Conservation (phyloP, 2,797 vertebrate species). For the Aselliscus stoliczkanus region DNA sequence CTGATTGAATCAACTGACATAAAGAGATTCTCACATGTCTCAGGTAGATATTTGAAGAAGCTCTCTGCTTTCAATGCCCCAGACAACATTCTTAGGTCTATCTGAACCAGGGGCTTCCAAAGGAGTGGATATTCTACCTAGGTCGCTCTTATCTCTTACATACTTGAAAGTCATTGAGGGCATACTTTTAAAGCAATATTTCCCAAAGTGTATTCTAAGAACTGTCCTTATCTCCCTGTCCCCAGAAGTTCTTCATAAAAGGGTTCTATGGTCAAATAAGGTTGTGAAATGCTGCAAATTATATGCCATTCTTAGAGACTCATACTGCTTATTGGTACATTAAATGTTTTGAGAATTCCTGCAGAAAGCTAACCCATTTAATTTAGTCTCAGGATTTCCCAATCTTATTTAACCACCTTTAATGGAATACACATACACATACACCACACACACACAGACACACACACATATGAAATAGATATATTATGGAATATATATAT, state of each 20-base stretch:
- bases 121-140: background rate
- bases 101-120: background rate
- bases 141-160: background rate
- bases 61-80: background rate
- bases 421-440: too few relatives aligned
- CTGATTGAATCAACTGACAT: background rate
- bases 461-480: too few relatives aligned
- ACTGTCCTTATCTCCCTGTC: background rate
- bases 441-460: too few relatives aligned
- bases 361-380: background rate
- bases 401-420: conserved; percentile 4
- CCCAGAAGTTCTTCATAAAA: background rate
- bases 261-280: background rate
- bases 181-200: conserved; percentile 30
- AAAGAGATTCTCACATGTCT: background rate
- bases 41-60: background rate
- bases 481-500: background rate
- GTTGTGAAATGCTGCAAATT: conserved; percentile 9
- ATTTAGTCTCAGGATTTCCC: background rate
- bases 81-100: background rate
- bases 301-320: background rate
- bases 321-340: background rate
- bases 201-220: background rate
- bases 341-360: conserved; percentile 20
- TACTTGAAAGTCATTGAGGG: conserved; percentile 10